Evolutionary conservation across 2,888 invertebrate genomes (phyloP), one percentile per base, ranked within the genome.

Genomic region (Theodoxus fluviatilis): DNA sequence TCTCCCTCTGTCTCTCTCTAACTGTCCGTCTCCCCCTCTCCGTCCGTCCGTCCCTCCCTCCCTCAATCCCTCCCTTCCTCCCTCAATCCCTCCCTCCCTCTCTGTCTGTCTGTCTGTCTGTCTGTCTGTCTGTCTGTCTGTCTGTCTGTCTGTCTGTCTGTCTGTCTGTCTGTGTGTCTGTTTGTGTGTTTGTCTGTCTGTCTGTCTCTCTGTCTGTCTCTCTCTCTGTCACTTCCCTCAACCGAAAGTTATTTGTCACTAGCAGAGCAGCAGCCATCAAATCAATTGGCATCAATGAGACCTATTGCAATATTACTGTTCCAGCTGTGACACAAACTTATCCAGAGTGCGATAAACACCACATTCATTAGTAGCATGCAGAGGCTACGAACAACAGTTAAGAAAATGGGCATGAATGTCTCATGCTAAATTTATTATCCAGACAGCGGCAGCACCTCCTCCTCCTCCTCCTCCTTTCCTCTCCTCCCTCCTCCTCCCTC

Each of bases 401-500:
- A n/a, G n/a, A n/a, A n/a, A n/a, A n/a, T n/a, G n/a, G n/a, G n/a
- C n/a, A n/a, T n/a, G n/a, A n/a, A n/a, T n/a, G n/a, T 6, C 22
- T 65, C 59, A n/a, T 7, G 3, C 59, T 61, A 15, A 35, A n/a
- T 18, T 1, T 22, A 15, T 22, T 6, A 6, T 18, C 18, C 59
- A n/a, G 33, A 6, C 33, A 7, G 15, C 4, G 15, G 1, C 35
- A 18, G 15, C 2, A 9, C 22, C n/a, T 18, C 33, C 18, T 7
- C 18, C 33, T 18, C 3, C 35, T 35, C 4, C 18, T 61, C 33
- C 35, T 18, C 31, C 59, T 33, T 33, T 57, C 52, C 33, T 57
- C 57, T 25, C 22, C 37, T 52, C 12, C 15, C 55, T 67, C 67
- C 35, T 35, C 47, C 57, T 40, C 28, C n/a, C 33, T 55, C 57